Percentiles rank a stretch among this genome's conserved stretches.
Conservation (phyloP, 1,140 invertebrate genomes). For the Drosophila bocki region DNA sequence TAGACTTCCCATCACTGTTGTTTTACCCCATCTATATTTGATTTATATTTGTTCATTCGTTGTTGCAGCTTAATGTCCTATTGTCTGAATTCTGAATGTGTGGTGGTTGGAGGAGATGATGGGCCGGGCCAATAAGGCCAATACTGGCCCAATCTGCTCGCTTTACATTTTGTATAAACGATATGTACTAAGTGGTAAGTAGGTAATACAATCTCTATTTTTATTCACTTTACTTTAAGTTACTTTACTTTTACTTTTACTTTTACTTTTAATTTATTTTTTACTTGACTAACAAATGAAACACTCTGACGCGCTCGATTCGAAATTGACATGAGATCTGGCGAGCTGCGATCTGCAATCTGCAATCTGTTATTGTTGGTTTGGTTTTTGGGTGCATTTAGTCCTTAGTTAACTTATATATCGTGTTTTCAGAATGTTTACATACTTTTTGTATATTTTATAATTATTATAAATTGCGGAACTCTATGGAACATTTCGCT, state of each 20-base stretch:
- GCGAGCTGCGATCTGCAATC: slow-evolving; percentile 34
- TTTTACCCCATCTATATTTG: not conserved
- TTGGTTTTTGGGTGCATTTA: slow-evolving; percentile 47
- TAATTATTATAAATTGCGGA: slow-evolving; percentile 38
- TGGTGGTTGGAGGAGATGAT: not conserved
- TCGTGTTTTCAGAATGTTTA: slow-evolving; percentile 47
- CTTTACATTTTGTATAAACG: slow-evolving; percentile 63
- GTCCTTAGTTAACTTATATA: slow-evolving; percentile 49
- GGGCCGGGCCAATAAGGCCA: slow-evolving; percentile 21
- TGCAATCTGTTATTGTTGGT: slow-evolving; percentile 23
- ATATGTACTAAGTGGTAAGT: slow-evolving; percentile 74
- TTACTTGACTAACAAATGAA: slow-evolving; percentile 48
- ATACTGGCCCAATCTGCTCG: slow-evolving; percentile 26
- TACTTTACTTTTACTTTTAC: no score
- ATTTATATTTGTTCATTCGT: slow-evolving; percentile 20
- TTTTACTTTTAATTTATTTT: slow-evolving; percentile 3
- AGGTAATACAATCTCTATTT: slow-evolving; percentile 43
- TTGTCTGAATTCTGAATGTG: slow-evolving; percentile 29
- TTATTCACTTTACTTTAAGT: slow-evolving; percentile 17
- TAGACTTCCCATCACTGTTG: slow-evolving; percentile 27
- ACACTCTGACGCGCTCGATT: slow-evolving; percentile 40
- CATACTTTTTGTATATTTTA: slow-evolving; percentile 15
- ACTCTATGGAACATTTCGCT: slow-evolving; percentile 47
- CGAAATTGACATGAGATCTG: slow-evolving; percentile 74
- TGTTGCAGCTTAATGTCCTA: slow-evolving; percentile 49